Evolutionary conservation across 2,113 vertebrate species (phyloP), one percentile per base, ranked within the genome.

Genomic region (Fukomys damarensis): DNA sequence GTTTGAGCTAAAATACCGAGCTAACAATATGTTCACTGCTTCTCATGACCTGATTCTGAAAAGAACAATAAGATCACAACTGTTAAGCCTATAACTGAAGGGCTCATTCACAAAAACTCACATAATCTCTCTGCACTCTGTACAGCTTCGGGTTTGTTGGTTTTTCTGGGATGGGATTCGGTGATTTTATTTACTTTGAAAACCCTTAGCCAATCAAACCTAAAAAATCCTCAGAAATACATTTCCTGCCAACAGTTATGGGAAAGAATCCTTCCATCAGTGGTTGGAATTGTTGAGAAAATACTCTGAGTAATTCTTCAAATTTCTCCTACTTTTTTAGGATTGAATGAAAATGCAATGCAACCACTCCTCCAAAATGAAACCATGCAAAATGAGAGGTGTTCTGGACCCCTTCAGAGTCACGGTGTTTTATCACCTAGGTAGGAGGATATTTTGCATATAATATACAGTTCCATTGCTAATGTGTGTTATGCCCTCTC

Each of bases 161-260:
- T 52, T 94, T 93, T 86, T 28, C 12, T 22, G 26, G 22, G 38
- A 4, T 77, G 35, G 24, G 82, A 83, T 77, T 83, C 41, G 82
- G 46, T 86, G 49, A 68, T 76, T 89, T 85, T 17, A 85, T 63
- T 96, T 66, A 61, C 41, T 95, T 84, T 52, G 56, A 94, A 93
- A 96, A 3, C 1, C 14, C 59, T 41, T 63, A 59, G 83, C 82
- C 66, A 92, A 79, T 22, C 61, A 65, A 86, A 52, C 54, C 5
- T 49, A 61, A 86, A 82, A 86, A 68, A 11, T 1, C 22, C 59
- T 92, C 65, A 94, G 74, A 26, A 63, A 1, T 81, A 41, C 52
- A 43, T 65, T 92, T 77, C 59, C 58, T 77, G 81, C 38, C 41
- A 80, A 80, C 3, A 86, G 3, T 58, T 83, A 54, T 30, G 28